phyloP scores from a whole-genome alignment of 2,113 vertebrate genomes.

The Gracilinanus agilis region DNA sequence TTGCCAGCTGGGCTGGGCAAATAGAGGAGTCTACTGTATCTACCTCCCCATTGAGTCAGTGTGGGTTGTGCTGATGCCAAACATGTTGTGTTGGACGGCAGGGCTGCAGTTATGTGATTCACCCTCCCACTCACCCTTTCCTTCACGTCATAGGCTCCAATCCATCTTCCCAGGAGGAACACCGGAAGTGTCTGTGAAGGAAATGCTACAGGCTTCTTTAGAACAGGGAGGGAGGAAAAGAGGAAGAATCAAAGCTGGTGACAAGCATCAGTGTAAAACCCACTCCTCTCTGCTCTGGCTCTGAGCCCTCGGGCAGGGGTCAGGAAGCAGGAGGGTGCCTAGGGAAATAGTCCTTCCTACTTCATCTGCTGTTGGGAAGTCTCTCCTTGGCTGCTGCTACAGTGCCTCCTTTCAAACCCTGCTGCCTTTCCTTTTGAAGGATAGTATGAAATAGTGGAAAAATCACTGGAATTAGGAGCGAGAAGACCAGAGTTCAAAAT shows the following conservation, averaged over 20 bases:
- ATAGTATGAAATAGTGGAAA: background rate
- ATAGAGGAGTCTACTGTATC: background rate
- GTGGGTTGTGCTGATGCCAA: background rate
- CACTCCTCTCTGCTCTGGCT: background rate
- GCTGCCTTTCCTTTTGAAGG: background rate
- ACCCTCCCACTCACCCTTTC: background rate
- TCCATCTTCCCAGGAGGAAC: background rate
- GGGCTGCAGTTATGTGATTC: conserved; percentile 29
- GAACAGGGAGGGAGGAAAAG: background rate
- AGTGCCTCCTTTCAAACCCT: background rate
- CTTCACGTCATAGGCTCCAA: background rate
- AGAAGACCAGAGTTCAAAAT: background rate
- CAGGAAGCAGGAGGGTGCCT: background rate
- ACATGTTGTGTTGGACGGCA: background rate
- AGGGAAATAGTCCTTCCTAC: background rate
- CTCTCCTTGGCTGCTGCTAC: background rate
- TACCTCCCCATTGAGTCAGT: background rate
- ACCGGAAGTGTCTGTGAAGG: conserved; percentile 5
- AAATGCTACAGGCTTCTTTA: background rate
- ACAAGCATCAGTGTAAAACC: background rate
- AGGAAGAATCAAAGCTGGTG: background rate
- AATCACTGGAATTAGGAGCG: background rate
- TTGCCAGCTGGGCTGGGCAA: background rate
- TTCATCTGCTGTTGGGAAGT: background rate
- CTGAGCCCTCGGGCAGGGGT: background rate